These are phyloP conservation scores for Cheilosia vernalis DNA, from an alignment of 2,888 invertebrate genomes.

Conservation along the genomic window DNA sequence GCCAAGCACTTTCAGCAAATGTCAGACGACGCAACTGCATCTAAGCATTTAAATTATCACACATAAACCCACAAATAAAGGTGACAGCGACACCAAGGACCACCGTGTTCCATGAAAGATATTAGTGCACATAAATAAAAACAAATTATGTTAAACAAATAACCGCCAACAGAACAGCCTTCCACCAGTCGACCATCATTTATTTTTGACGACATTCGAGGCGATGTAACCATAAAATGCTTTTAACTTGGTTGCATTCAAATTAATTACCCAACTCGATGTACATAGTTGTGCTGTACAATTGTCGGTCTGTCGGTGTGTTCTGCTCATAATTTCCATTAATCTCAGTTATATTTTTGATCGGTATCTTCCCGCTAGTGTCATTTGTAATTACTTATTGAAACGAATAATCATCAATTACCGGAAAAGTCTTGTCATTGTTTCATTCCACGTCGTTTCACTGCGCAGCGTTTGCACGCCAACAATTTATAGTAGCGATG, in stretches of 20 bases:
- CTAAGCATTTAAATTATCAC: constrained; percentile 23
- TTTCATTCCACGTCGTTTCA: constrained; percentile 2
- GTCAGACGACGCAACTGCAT: constrained; percentile 34
- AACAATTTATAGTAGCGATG: constrained; percentile 30
- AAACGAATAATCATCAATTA: constrained; percentile 61
- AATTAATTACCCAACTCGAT: constrained; percentile 50
- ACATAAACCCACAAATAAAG: not conserved
- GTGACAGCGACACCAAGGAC: not conserved
- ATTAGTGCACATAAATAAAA: not conserved
- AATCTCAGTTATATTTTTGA: constrained; percentile 62
- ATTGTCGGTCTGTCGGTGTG: constrained; percentile 26
- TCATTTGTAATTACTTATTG: constrained; percentile 59
- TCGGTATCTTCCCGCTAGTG: constrained; percentile 54
- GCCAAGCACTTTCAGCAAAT: constrained; percentile 2
- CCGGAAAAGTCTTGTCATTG: constrained; percentile 28
- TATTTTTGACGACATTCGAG: constrained; percentile 58
- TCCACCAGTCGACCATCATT: constrained; percentile 36
- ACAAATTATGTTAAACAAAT: constrained; percentile 6
- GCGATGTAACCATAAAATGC: constrained; percentile 66
- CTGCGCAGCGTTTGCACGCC: not conserved
- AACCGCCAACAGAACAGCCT: constrained; percentile 33
- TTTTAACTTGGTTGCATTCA: constrained; percentile 62
- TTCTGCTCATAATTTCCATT: constrained; percentile 59
- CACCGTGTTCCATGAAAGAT: not conserved
- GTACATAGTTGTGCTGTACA: constrained; percentile 45